A percentile compares a stretch with the other conserved stretches of the same genome.
Evolutionary conservation across 2,113 vertebrate species (phyloP).

Genomic region (Cheirogaleus medius): DNA sequence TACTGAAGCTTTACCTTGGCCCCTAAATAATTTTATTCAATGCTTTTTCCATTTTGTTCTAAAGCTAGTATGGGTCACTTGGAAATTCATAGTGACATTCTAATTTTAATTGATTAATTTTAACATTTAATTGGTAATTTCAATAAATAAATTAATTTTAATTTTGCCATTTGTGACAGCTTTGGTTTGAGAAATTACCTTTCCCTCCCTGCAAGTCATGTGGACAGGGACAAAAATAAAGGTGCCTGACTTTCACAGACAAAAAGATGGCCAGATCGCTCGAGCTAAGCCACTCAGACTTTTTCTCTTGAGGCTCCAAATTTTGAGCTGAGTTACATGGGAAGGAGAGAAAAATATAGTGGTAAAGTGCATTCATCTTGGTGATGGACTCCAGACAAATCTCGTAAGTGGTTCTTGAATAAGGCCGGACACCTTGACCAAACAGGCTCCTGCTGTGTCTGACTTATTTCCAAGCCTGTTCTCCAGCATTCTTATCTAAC

Average conservation of each 20-base stretch:
- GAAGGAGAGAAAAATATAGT: not conserved
- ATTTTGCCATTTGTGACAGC: not conserved
- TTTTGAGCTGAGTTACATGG: not conserved
- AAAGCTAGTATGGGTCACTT: not conserved
- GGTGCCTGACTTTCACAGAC: not conserved
- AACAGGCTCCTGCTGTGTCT: not conserved
- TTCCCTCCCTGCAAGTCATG: not conserved
- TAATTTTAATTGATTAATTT: constrained; percentile 11
- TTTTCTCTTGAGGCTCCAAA: not conserved
- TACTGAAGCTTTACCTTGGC: not conserved
- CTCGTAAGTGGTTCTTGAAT: not conserved
- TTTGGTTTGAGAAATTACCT: not conserved
- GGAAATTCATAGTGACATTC: not conserved
- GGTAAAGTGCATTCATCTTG: not conserved
- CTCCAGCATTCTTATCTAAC: not conserved
- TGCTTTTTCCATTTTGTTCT: not conserved
- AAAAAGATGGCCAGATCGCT: not conserved
- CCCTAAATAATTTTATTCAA: not conserved
- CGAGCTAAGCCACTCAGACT: not conserved
- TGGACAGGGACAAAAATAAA: not conserved
- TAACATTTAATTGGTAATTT: not conserved
- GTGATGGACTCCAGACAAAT: not conserved
- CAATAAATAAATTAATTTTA: not conserved
- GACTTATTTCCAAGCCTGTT: not conserved
- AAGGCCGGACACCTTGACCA: not conserved